phyloP scores from a whole-genome alignment of 2,797 vertebrate species.

The Coranthus polyacanthus region DNA sequence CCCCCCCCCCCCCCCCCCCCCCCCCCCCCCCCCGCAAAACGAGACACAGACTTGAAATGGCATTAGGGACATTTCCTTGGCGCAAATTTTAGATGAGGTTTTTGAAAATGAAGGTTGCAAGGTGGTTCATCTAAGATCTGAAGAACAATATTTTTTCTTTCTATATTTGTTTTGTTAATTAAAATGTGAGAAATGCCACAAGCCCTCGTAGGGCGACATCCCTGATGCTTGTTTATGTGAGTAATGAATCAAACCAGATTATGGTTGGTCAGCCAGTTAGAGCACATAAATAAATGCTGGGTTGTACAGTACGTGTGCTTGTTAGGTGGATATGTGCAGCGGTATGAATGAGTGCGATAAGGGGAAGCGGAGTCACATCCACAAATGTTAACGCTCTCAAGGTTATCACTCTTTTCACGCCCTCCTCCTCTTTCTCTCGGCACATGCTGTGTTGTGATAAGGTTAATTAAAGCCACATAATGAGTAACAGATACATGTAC shows the following conservation, averaged over 20 bases:
- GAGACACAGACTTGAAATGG: not conserved
- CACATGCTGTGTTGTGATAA: conserved; percentile 64
- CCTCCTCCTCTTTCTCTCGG: conserved; percentile 22
- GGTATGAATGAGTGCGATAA: conserved; percentile 57
- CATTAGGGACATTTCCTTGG: conserved; percentile 1
- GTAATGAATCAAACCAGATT: conserved; percentile 23
- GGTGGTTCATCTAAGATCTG: too few relatives aligned
- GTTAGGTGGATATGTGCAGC: conserved; percentile 15
- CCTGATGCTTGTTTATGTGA: conserved; percentile 3
- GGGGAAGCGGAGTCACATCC: conserved; percentile 23
- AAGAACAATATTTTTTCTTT: too few relatives aligned
- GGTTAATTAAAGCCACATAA: conserved; percentile 60
- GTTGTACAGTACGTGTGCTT: not conserved
- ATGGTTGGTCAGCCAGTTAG: not conserved
- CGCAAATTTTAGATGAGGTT: conserved; percentile 35
- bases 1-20: too few relatives aligned
- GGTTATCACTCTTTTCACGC: conserved; percentile 62
- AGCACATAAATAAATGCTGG: conserved; percentile 4
- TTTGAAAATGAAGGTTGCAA: conserved; percentile 50
- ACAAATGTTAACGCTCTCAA: conserved; percentile 53
- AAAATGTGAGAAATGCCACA: conserved; percentile 30
- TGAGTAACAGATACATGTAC: conserved; percentile 40
- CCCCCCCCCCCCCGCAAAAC: too few relatives aligned
- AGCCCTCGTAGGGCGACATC: not conserved
- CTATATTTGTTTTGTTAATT: conserved; percentile 55